These are phyloP conservation scores for Nasua narica DNA, from an alignment of 2,797 vertebrate species.

Conservation along the genomic window DNA sequence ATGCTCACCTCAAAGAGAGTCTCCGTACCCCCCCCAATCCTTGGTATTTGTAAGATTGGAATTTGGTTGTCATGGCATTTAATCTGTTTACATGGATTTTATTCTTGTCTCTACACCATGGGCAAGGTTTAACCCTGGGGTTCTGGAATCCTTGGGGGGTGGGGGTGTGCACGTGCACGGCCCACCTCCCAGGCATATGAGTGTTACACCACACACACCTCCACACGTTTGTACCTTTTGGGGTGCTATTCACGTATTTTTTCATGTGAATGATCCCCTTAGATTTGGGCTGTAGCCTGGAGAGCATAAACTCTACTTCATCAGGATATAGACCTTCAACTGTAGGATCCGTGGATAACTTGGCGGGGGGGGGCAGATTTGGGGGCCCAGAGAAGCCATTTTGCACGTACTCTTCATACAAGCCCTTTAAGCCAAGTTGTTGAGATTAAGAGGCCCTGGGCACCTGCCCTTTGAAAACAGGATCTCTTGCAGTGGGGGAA, in stretches of 20 bases:
- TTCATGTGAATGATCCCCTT: not conserved
- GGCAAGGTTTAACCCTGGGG: not conserved
- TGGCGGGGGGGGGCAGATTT: not conserved
- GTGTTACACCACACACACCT: too few relatives aligned
- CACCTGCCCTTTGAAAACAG: rapidly evolving
- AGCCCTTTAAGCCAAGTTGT: not conserved
- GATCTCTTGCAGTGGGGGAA: rapidly evolving
- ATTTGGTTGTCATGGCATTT: constrained; percentile 46
- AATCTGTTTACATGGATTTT: constrained; percentile 55
- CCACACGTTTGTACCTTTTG: rapidly evolving
- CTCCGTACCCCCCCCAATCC: not conserved
- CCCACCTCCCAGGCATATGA: not conserved
- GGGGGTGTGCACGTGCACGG: rapidly evolving
- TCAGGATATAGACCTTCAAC: too few relatives aligned
- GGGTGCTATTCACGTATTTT: not conserved
- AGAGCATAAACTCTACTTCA: not conserved
- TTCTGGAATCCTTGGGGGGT: not conserved
- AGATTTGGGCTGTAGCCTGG: constrained; percentile 34
- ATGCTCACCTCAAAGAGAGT: not conserved
- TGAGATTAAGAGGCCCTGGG: not conserved
- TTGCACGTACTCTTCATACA: not conserved
- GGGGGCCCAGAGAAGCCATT: not conserved
- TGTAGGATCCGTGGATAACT: not conserved
- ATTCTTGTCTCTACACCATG: not conserved
- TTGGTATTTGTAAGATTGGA: constrained; percentile 28